Conservation (phyloP, 2,888 invertebrate species). For the Protophormia terraenovae region DNA sequence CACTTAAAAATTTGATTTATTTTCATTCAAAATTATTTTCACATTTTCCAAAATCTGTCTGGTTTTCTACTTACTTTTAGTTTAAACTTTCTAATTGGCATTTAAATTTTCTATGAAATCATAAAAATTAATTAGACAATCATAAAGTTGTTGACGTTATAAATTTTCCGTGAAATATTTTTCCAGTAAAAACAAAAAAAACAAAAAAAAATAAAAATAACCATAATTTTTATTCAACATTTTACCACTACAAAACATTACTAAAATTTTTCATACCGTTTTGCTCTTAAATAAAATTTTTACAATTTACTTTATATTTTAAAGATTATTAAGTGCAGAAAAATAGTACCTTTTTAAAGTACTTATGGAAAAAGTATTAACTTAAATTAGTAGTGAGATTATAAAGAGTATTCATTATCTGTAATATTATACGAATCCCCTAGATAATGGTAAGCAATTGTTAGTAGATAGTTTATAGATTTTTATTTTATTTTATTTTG, state of each 20-base stretch:
- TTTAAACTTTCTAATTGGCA: neutral
- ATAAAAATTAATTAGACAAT: neutral
- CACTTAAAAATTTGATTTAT: too few relatives aligned
- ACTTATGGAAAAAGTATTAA: slow-evolving; percentile 26
- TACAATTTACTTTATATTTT: neutral
- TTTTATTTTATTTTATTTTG: too few relatives aligned
- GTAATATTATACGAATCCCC: slow-evolving; percentile 42
- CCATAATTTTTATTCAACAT: too few relatives aligned
- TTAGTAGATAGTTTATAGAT: too few relatives aligned
- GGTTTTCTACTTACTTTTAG: neutral
- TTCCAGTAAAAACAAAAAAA: neutral
- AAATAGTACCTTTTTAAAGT: neutral
- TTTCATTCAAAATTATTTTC: too few relatives aligned
- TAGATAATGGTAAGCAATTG: too few relatives aligned
- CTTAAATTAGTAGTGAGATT: slow-evolving; percentile 40
- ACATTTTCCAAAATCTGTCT: too few relatives aligned
- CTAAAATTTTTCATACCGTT: too few relatives aligned
- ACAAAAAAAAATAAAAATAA: too few relatives aligned
- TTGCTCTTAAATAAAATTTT: neutral
- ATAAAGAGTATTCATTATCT: slow-evolving; percentile 42
- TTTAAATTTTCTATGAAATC: neutral
- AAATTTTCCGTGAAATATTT: neutral
- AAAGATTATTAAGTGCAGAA: slow-evolving; percentile 3
- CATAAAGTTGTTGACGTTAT: neutral
- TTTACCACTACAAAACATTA: too few relatives aligned